phyloP scores from a whole-genome alignment of 1,140 invertebrate genomes.

The Drosophila kohkoa region DNA sequence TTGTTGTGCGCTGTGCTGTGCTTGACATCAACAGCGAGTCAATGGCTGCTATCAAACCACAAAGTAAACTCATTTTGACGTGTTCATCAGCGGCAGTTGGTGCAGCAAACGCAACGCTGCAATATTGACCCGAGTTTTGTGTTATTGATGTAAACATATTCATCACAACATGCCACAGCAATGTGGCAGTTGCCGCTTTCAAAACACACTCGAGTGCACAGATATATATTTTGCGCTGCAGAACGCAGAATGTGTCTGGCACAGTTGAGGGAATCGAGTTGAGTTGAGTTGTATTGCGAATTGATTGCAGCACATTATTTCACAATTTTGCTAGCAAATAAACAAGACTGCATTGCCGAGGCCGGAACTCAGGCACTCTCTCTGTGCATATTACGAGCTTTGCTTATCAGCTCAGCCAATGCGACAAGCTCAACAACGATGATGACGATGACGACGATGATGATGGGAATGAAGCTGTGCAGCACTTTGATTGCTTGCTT shows the following conservation, averaged over 20 bases:
- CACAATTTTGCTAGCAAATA: conserved; percentile 80
- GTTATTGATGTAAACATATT: conserved; percentile 81
- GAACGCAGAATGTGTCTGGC: not conserved
- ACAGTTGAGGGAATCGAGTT: not conserved
- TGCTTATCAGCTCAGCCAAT: conserved; percentile 57
- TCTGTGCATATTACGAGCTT: conserved; percentile 41
- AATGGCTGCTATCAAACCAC: conserved; percentile 58
- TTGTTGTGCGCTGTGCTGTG: conserved; percentile 16
- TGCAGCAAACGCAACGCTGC: conserved; percentile 25
- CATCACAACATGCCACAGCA: conserved; percentile 53
- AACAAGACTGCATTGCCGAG: conserved; percentile 51
- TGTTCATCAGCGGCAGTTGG: conserved; percentile 52
- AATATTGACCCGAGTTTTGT: conserved; percentile 73
- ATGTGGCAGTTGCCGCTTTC: conserved; percentile 64
- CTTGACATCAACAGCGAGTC: conserved; percentile 41
- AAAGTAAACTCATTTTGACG: conserved; percentile 80
- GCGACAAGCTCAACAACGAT: conserved; percentile 56
- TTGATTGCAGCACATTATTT: conserved; percentile 81
- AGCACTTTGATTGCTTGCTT: conserved; percentile 64
- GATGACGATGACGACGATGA: conserved; percentile 23
- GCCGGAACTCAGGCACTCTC: conserved; percentile 29
- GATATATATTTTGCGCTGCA: conserved; percentile 47
- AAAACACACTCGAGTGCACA: conserved; percentile 71
- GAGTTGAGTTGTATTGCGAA: conserved; percentile 60
- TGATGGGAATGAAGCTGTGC: conserved; percentile 8